These are phyloP conservation scores for Drosophila tsacasi DNA, from an alignment of 1,140 invertebrate species.

Conservation along the genomic window DNA sequence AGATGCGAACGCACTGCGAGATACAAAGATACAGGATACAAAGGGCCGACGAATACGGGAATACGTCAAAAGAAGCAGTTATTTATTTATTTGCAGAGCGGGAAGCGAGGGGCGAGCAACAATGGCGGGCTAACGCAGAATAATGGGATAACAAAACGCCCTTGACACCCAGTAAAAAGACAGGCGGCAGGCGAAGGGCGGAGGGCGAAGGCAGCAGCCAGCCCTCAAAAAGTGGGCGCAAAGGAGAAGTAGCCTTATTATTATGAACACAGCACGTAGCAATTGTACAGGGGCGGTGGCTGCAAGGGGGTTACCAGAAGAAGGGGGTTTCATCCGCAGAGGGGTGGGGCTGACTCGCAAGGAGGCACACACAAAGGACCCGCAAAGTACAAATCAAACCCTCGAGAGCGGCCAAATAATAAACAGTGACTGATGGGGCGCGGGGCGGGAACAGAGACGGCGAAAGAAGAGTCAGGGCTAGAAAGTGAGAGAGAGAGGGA, in stretches of 20 bases:
- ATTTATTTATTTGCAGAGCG: conserved; percentile 80
- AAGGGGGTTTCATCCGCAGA: background rate
- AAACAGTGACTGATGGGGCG: conserved; percentile 41
- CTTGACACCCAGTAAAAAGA: conserved; percentile 85
- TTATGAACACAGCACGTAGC: conserved; percentile 81
- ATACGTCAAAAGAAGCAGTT: conserved; percentile 84
- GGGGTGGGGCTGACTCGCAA: conserved; percentile 30
- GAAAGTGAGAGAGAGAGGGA: conserved; percentile 21
- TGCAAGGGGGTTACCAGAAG: background rate
- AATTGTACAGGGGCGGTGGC: conserved; percentile 41
- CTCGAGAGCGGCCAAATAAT: conserved; percentile 78
- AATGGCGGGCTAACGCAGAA: conserved; percentile 82
- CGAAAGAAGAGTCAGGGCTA: background rate
- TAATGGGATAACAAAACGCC: conserved; percentile 85
- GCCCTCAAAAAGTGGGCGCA: conserved; percentile 63
- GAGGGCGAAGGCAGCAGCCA: conserved; percentile 38
- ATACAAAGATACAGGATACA: conserved; percentile 33
- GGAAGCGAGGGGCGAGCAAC: conserved; percentile 36
- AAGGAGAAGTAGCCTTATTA: conserved; percentile 79
- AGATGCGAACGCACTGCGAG: conserved; percentile 26
- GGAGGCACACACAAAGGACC: conserved; percentile 51
- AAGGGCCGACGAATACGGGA: conserved; percentile 41
- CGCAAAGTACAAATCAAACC: conserved; percentile 82
- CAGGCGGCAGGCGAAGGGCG: background rate
- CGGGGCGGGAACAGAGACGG: conserved; percentile 6